Base-by-base conservation (phyloP, 1,140 invertebrate species). In the Tetramorium alpestre region DNA sequence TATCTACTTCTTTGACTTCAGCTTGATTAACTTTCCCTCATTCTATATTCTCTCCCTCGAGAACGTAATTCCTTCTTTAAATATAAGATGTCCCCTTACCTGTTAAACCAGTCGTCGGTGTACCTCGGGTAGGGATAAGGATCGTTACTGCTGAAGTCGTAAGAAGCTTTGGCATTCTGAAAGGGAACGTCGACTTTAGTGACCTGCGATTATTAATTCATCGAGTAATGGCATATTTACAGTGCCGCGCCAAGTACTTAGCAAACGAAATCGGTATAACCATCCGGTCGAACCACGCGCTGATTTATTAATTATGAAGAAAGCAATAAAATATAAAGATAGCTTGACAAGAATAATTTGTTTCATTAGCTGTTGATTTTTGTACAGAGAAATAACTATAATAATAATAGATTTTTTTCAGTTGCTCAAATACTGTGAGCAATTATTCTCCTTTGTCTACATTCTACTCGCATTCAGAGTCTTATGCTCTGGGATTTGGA, bases 131-230 rank as follows among this genome's bases (percentile, higher is more conserved):
- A 99, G 0, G 99, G 99, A 94, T 97, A 99, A 5, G 99, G 99
- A 94, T 99, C 99, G 93, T 99, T 99, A 94, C 98, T 99, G 95
- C 99, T 99, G 95, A 99, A 99, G 95, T 99, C 99, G 95, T 99
- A 99, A 90, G 99, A 99, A 2, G 99, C 99, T 95, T 98, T 97
- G 0, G 99, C 98, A 93, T 99, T 99, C 99, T 99, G 96, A 84
- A 96, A 96, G 10, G 44, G 18, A 8, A 41, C 11, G n/a, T 76
- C 51, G 41, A 33, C 4, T 33, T 84, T 18, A 60, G 25, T 56
- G 22, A 56, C 13, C 5, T 16, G 2, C 18, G 5, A 38, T 54
- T 18, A n/a, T 47, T 70, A 70, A 81, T 49, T 22, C 58, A 22
- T 44, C 73, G 11, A 44, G 16, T 47, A 47, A 33, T 25, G 49